Conservation (phyloP, 2,888 invertebrate species). For the Epiblema foenella region DNA sequence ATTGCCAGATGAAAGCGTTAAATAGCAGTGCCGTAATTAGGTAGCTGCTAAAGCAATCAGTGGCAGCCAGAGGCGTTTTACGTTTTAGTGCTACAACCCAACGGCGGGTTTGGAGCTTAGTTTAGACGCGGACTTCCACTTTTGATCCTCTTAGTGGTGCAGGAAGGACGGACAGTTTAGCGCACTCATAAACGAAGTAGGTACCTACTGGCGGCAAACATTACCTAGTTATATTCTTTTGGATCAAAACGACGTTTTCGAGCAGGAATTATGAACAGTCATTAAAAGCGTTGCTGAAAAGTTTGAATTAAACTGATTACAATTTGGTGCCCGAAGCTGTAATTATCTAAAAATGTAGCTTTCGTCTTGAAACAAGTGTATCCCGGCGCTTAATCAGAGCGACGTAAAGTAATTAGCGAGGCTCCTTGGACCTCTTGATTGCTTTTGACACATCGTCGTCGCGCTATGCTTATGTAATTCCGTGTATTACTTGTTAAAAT, state of each 20-base stretch:
- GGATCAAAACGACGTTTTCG: background rate
- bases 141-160: constrained; percentile 22
- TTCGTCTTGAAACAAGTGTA: constrained; percentile 44
- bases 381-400: constrained; percentile 50
- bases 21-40: constrained; percentile 57
- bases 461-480: constrained; percentile 35
- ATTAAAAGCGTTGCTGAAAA: background rate
- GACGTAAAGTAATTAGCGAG: constrained; percentile 65
- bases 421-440: constrained; percentile 67
- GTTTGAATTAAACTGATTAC: constrained; percentile 24
- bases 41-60: constrained; percentile 62
- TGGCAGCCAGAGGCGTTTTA: constrained; percentile 46
- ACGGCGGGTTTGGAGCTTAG: constrained; percentile 16
- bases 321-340: constrained; percentile 11
- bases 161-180: constrained; percentile 13
- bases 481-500: constrained; percentile 41
- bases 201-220: background rate
- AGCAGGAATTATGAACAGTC: constrained; percentile 10
- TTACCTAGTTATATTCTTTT: background rate
- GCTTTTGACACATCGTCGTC: constrained; percentile 64
- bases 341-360: constrained; percentile 41
- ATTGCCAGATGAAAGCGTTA: constrained; percentile 58
- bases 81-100: constrained; percentile 38
- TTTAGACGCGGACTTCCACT: constrained; percentile 10
- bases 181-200: background rate